Evolutionary conservation across 2,888 invertebrate genomes (phyloP).

Genomic region (Gerris lacustris): DNA sequence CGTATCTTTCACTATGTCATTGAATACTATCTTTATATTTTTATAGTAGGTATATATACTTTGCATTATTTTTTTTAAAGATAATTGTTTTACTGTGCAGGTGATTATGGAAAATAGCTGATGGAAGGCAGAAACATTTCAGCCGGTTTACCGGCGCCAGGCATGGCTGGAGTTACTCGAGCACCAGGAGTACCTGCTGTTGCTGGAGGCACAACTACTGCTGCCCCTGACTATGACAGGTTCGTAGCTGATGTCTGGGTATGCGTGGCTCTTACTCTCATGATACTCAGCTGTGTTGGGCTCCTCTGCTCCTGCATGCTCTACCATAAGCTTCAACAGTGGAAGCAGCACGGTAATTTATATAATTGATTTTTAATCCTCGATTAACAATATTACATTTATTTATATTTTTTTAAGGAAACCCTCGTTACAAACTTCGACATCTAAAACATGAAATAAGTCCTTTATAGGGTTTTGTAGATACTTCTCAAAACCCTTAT

Average conservation of each 20-base stretch:
- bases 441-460: too few species aligned
- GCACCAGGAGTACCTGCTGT: neutral
- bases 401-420: too few species aligned
- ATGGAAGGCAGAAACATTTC: neutral
- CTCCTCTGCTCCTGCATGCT: conserved; percentile 51
- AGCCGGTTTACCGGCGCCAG: neutral
- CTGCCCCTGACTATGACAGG: conserved; percentile 20
- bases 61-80: too few species aligned
- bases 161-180: neutral
- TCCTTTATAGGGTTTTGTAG: too few species aligned
- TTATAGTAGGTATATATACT: too few species aligned
- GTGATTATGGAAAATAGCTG: neutral
- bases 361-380: neutral
- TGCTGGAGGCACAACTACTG: neutral
- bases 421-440: too few species aligned
- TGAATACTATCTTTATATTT: too few species aligned
- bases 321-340: conserved; percentile 52
- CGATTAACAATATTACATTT: conserved; percentile 12
- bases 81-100: too few species aligned
- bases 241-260: conserved; percentile 45
- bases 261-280: conserved; percentile 47
- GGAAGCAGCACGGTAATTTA: conserved; percentile 38
- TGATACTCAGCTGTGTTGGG: conserved; percentile 49
- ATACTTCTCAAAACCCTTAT: too few species aligned
- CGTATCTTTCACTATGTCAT: too few species aligned